A percentile compares a stretch with the other conserved stretches of the same genome.
phyloP scores from a whole-genome alignment of 2,113 vertebrate genomes.

The Scalopus aquaticus region DNA sequence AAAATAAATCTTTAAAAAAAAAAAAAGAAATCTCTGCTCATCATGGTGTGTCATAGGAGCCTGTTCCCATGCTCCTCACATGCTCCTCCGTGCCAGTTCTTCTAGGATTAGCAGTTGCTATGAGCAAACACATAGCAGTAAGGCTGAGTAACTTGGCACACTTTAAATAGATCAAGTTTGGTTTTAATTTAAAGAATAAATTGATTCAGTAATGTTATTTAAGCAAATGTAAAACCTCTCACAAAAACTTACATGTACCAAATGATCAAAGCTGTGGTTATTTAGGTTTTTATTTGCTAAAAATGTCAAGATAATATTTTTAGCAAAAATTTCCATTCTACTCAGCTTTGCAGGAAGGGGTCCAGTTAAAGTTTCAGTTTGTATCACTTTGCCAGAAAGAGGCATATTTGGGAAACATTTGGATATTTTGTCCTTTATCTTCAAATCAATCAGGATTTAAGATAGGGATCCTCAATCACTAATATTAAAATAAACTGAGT shows the following conservation, averaged over 20 bases:
- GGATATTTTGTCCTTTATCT: constrained; percentile 43
- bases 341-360: constrained; percentile 42
- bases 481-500: neutral
- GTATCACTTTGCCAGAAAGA: constrained; percentile 53
- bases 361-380: constrained; percentile 49
- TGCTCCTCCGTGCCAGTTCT: constrained; percentile 44
- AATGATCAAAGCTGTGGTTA: constrained; percentile 75
- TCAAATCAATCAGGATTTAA: constrained; percentile 39
- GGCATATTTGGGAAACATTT: constrained; percentile 40
- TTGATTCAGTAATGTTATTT: constrained; percentile 63
- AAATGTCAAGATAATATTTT: constrained; percentile 64
- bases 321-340: constrained; percentile 69
- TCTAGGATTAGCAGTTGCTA: constrained; percentile 75
- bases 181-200: constrained; percentile 79
- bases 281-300: constrained; percentile 72
- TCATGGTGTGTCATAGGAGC: constrained; percentile 20
- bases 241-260: constrained; percentile 63
- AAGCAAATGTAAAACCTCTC: constrained; percentile 74
- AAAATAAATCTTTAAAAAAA: too few species aligned
- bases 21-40: too few species aligned
- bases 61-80: constrained; percentile 9
- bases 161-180: constrained; percentile 70
- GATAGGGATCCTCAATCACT: neutral
- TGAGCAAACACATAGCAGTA: constrained; percentile 61
- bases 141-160: constrained; percentile 69